Evolutionary conservation across 1,140 invertebrate species (phyloP).

Genomic region (Octopus bimaculoides): DNA sequence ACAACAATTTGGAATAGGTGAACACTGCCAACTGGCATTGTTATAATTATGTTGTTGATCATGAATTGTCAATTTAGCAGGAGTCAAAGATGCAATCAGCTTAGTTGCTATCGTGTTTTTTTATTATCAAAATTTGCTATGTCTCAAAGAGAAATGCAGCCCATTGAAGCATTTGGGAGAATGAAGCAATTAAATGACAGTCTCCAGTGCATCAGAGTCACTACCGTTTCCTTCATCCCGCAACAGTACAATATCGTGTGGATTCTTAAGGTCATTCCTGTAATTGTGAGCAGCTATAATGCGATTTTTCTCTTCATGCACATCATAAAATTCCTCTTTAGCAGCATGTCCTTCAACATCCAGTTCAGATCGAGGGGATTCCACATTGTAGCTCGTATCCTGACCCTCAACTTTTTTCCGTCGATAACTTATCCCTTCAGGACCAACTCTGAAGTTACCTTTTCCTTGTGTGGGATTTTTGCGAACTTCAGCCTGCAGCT

Average conservation of each 20-base stretch:
- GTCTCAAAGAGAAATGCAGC: too few relatives aligned
- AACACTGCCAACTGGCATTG: too few relatives aligned
- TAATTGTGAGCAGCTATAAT: neutral
- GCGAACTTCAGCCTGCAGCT: neutral
- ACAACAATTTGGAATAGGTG: too few relatives aligned
- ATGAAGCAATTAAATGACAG: neutral
- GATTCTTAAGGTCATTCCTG: neutral
- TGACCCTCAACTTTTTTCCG: neutral
- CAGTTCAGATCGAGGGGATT: neutral
- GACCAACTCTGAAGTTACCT: neutral
- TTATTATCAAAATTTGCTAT: too few relatives aligned
- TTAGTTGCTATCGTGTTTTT: too few relatives aligned
- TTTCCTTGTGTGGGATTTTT: neutral
- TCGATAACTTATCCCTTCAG: neutral
- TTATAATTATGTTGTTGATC: too few relatives aligned
- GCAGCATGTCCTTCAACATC: neutral
- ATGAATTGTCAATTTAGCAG: too few relatives aligned
- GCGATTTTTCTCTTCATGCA: neutral
- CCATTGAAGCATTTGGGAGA: too few relatives aligned
- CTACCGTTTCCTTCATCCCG: neutral
- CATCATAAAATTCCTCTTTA: neutral
- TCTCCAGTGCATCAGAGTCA: neutral
- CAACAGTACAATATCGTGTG: neutral
- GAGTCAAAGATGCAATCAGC: too few relatives aligned
- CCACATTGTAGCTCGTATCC: neutral